Percentiles rank a stretch among this genome's conserved stretches.
Conservation (phyloP, 2,888 invertebrate species). For the Drosophila kanekoi region DNA sequence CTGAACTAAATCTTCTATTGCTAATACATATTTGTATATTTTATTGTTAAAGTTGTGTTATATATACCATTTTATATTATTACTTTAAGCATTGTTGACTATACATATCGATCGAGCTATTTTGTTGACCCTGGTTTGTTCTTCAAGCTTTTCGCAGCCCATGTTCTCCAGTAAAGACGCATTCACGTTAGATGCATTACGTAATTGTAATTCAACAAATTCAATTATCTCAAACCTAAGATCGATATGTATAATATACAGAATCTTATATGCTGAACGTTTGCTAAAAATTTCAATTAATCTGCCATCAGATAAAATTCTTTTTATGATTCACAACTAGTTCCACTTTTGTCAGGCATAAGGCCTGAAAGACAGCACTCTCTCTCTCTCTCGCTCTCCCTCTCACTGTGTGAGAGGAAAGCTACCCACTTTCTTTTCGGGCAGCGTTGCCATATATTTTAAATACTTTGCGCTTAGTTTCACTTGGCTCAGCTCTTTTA, state of each 20-base stretch:
- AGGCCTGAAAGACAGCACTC: neutral
- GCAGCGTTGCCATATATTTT: neutral
- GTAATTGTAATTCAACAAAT: too few relatives aligned
- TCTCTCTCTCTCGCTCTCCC: neutral
- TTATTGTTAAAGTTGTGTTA: too few relatives aligned
- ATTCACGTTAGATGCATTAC: too few relatives aligned
- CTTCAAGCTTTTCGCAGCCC: too few relatives aligned
- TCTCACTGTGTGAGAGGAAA: neutral
- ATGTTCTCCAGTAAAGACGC: too few relatives aligned
- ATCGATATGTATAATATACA: neutral
- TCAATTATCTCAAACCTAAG: too few relatives aligned
- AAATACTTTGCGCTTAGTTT: neutral
- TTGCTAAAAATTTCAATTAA: neutral
- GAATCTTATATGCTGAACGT: neutral
- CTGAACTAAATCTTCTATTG: conserved; percentile 13
- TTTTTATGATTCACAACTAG: neutral
- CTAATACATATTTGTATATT: conserved; percentile 12
- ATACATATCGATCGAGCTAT: neutral
- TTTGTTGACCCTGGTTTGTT: too few relatives aligned
- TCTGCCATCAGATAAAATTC: neutral
- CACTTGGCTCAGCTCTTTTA: neutral
- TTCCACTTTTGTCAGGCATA: too few relatives aligned
- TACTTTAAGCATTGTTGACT: neutral
- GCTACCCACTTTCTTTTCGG: neutral
- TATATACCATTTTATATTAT: too few relatives aligned